Conservation (phyloP, 2,797 vertebrate genomes). For the Morus bassanus region DNA sequence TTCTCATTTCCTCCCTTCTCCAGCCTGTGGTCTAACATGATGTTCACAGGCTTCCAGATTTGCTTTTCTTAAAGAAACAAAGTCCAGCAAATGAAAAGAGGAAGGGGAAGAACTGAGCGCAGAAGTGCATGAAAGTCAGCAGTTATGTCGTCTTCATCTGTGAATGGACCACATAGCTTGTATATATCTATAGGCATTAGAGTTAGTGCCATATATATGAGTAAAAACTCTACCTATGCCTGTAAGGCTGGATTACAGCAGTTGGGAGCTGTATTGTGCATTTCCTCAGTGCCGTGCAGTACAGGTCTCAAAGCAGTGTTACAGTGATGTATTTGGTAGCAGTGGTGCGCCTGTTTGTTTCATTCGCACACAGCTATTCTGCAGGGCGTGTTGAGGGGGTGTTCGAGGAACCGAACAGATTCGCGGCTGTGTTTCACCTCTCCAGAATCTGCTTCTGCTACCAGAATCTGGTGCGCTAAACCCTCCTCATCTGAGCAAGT, state of each 20-base stretch:
- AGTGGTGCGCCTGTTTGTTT: not conserved
- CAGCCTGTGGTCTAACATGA: not conserved
- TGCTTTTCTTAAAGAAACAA: not conserved
- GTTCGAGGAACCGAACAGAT: not conserved
- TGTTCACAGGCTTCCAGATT: not conserved
- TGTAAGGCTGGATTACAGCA: not conserved
- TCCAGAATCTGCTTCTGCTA: slow-evolving; percentile 23
- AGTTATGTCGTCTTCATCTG: not conserved
- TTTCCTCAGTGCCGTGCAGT: not conserved
- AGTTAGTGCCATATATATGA: not conserved
- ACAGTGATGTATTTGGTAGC: not conserved
- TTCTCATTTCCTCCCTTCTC: not conserved
- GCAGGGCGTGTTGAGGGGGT: not conserved
- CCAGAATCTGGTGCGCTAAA: slow-evolving; percentile 24
- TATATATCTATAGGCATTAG: not conserved
- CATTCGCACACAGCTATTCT: not conserved
- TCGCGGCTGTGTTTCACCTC: not conserved
- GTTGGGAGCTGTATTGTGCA: not conserved
- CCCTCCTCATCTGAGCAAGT: slow-evolving; percentile 60
- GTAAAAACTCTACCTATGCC: not conserved
- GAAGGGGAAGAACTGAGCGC: not conserved
- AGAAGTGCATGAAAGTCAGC: not conserved
- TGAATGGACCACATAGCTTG: not conserved
- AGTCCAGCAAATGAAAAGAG: not conserved
- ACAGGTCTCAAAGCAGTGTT: not conserved